Evolutionary conservation across 2,888 invertebrate species (phyloP).

Genomic region (Mimas tiliae): DNA sequence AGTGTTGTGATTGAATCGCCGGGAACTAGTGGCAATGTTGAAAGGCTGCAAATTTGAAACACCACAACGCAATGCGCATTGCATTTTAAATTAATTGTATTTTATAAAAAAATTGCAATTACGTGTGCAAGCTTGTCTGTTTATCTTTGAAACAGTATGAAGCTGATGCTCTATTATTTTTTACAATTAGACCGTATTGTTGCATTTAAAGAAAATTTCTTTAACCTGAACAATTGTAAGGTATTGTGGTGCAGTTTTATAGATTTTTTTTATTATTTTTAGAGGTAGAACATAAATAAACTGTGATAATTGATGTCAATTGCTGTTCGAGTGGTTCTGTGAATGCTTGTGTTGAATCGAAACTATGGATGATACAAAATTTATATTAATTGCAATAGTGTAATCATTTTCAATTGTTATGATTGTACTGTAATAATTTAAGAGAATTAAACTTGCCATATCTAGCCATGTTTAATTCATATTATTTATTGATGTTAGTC

Average conservation of each 20-base stretch:
- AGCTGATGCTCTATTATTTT: conserved; percentile 8
- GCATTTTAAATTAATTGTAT: not conserved
- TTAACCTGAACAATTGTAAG: not conserved
- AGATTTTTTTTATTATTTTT: not conserved
- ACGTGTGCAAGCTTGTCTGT: not conserved
- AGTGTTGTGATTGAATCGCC: conserved; percentile 70
- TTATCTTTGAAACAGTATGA: not conserved
- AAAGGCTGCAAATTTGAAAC: conserved; percentile 55
- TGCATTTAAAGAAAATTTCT: conserved; percentile 4
- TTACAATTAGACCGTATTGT: not conserved
- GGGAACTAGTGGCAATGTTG: conserved; percentile 73
- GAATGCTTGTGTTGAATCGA: conserved; percentile 4
- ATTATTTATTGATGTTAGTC: conserved; percentile 32
- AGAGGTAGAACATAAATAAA: conserved; percentile 7
- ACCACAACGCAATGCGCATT: not conserved
- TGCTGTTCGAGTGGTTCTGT: not conserved
- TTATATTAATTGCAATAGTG: too few relatives aligned
- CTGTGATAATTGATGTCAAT: conserved; percentile 25
- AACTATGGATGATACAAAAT: conserved; percentile 3
- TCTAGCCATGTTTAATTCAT: conserved; percentile 77
- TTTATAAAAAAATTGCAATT: not conserved
- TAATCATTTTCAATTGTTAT: conserved; percentile 9
- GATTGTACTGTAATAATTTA: conserved; percentile 7
- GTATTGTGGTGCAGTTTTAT: not conserved
- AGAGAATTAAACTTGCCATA: conserved; percentile 80